phyloP scores from a whole-genome alignment of 2,888 invertebrate species.

The Parnassius orleans region DNA sequence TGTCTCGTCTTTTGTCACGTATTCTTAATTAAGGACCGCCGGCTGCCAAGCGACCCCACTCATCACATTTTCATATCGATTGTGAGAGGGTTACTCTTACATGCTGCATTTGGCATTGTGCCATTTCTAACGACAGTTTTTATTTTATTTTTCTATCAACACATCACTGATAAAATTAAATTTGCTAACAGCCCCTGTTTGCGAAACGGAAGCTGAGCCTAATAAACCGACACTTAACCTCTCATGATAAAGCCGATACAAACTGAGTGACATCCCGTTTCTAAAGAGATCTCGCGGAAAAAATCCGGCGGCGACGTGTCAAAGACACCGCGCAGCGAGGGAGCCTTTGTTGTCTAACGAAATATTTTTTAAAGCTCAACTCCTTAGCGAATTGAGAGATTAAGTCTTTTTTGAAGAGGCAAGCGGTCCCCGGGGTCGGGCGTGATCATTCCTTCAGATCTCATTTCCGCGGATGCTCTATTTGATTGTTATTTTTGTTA shows the following conservation, averaged over 20 bases:
- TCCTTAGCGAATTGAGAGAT: conserved; percentile 82
- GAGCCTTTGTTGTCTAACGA: conserved; percentile 76
- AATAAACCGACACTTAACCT: conserved; percentile 80
- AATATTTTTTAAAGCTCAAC: conserved; percentile 81
- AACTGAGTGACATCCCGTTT: conserved; percentile 78
- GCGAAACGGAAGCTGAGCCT: conserved; percentile 73
- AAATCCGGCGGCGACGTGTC: conserved; percentile 76
- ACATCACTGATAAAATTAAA: conserved; percentile 47
- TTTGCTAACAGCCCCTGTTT: conserved; percentile 71
- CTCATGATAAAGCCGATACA: conserved; percentile 78
- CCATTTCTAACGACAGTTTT: conserved; percentile 36
- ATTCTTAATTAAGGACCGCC: conserved; percentile 79
- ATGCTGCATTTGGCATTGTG: conserved; percentile 44
- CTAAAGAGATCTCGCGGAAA: conserved; percentile 75
- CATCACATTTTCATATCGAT: conserved; percentile 75
- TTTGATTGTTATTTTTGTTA: conserved; percentile 80
- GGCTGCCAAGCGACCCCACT: conserved; percentile 68
- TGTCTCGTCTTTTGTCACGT: conserved; percentile 82
- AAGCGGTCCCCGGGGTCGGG: conserved; percentile 80
- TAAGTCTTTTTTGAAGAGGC: conserved; percentile 83
- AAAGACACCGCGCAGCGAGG: conserved; percentile 78
- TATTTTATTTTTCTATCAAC: conserved; percentile 30
- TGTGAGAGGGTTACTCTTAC: conserved; percentile 56
- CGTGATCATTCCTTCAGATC: conserved; percentile 79
- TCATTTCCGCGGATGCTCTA: conserved; percentile 79